phyloP scores from a whole-genome alignment of 2,797 vertebrate species.

The Gephyroberyx darwinii region DNA sequence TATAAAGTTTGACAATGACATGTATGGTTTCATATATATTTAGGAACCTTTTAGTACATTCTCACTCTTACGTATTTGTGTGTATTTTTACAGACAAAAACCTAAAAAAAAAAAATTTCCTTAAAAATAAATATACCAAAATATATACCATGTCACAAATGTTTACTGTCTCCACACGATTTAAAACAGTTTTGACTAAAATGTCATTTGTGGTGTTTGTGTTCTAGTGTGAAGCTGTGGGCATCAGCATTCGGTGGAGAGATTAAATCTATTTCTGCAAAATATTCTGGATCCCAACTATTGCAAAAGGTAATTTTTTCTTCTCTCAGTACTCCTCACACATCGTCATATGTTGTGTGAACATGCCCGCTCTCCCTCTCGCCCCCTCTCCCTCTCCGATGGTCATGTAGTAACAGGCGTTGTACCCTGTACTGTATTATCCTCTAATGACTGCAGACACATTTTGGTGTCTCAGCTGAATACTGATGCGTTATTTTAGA shows the following conservation, averaged over 20 bases:
- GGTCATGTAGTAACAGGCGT: slow-evolving; percentile 46
- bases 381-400: slow-evolving; percentile 41
- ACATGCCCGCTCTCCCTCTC: neutral
- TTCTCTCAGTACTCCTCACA: slow-evolving; percentile 18
- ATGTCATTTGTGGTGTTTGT: slow-evolving; percentile 31
- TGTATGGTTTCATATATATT: too few relatives aligned
- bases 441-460: slow-evolving; percentile 62
- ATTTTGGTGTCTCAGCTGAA: slow-evolving; percentile 68
- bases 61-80: neutral
- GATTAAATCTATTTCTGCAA: slow-evolving; percentile 97
- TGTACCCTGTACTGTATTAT: slow-evolving; percentile 42
- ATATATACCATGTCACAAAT: too few relatives aligned
- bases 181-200: neutral
- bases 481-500: slow-evolving; percentile 71
- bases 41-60: neutral
- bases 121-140: too few relatives aligned
- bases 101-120: neutral
- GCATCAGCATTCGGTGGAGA: slow-evolving; percentile 97
- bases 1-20: neutral
- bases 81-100: neutral
- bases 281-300: slow-evolving; percentile 96
- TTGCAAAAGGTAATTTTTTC: slow-evolving; percentile 91
- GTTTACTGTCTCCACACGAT: neutral
- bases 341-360: neutral
- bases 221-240: slow-evolving; percentile 93